Evolutionary conservation across 2,113 vertebrate genomes (phyloP).

Genomic region (Rana temporaria): DNA sequence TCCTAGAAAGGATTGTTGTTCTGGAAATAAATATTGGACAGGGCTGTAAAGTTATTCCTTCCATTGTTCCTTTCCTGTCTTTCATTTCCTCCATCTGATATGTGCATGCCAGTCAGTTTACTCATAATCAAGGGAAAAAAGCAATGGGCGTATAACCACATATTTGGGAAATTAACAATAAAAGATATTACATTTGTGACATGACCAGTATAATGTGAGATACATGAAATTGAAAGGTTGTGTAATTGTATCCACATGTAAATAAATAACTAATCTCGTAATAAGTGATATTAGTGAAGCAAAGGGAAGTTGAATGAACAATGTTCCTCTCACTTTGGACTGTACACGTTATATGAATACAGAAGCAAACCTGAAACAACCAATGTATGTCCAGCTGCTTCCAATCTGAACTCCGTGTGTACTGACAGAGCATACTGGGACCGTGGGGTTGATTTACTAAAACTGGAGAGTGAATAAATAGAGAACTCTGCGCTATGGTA

Average conservation of each 20-base stretch:
- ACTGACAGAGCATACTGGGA: too few relatives aligned
- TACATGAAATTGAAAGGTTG: conserved; percentile 29
- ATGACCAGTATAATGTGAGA: conserved; percentile 19
- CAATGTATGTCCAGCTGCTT: neutral
- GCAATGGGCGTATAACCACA: conserved; percentile 4
- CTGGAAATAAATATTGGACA: conserved; percentile 23
- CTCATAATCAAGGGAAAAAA: conserved; percentile 12
- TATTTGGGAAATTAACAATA: conserved; percentile 2
- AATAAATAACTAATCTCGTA: conserved; percentile 24
- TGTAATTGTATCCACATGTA: neutral
- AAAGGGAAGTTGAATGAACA: conserved; percentile 17
- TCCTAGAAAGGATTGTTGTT: conserved; percentile 31
- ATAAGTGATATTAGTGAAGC: conserved; percentile 11
- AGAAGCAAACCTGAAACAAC: too few relatives aligned
- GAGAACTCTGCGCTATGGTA: too few relatives aligned
- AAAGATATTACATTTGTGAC: neutral
- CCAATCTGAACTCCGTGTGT: neutral
- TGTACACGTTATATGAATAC: neutral
- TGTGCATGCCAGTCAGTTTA: conserved; percentile 20
- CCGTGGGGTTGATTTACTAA: too few relatives aligned
- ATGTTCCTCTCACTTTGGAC: conserved; percentile 15
- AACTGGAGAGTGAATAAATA: too few relatives aligned
- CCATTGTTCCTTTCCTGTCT: conserved; percentile 28
- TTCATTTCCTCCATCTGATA: conserved; percentile 13
- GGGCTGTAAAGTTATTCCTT: conserved; percentile 16